Percentiles rank a stretch among this genome's conserved stretches.
phyloP scores from a whole-genome alignment of 2,888 invertebrate species.

The Melipona bicolor region DNA sequence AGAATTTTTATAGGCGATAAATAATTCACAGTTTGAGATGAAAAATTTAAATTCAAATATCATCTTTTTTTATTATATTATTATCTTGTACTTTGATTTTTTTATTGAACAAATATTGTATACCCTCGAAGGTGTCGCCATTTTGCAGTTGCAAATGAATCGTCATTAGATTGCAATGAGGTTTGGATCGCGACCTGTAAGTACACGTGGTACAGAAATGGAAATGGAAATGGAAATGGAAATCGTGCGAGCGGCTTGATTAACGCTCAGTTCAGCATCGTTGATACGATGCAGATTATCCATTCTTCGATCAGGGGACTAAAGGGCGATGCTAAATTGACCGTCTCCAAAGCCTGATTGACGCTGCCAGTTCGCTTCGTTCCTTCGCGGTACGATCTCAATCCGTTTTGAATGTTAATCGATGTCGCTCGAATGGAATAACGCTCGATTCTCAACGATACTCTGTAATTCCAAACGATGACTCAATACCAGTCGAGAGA shows the following conservation, averaged over 20 bases:
- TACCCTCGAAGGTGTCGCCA: neutral
- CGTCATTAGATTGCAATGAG: neutral
- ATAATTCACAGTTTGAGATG: no score
- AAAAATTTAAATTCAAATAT: no score
- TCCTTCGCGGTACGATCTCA: slow-evolving; percentile 24
- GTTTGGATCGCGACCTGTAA: neutral
- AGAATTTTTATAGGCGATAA: no score
- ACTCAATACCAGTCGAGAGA: slow-evolving; percentile 24
- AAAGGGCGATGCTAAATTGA: neutral
- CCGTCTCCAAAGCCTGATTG: slow-evolving; percentile 42
- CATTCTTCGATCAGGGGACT: neutral
- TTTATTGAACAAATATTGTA: no score
- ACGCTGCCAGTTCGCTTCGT: slow-evolving; percentile 26
- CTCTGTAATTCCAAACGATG: slow-evolving; percentile 17
- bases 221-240: neutral
- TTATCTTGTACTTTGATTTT: no score
- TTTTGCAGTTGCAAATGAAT: neutral
- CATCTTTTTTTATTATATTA: no score
- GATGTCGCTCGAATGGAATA: slow-evolving; percentile 18
- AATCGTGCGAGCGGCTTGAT: slow-evolving; percentile 4
- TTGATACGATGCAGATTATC: slow-evolving; percentile 16
- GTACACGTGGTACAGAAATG: neutral
- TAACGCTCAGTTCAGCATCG: neutral
- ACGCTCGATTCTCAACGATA: slow-evolving; percentile 27
- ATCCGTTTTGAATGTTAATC: slow-evolving; percentile 44